phyloP scores from a whole-genome alignment of 2,888 invertebrate species.

The Oconnorella tubifera region DNA sequence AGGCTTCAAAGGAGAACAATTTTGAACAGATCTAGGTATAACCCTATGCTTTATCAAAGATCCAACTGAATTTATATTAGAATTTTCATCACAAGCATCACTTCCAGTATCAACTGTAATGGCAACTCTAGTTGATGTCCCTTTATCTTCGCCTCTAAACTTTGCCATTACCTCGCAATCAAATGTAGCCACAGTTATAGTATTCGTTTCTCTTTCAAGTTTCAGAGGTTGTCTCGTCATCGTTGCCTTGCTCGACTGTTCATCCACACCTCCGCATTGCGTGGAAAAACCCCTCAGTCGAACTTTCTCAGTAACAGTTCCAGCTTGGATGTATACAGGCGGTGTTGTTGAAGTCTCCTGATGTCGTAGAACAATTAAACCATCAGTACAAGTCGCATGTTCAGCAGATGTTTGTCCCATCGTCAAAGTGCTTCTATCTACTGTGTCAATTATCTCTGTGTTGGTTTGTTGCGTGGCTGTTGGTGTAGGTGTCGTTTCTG shows the following conservation, averaged over 20 bases:
- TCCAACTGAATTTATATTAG: no score
- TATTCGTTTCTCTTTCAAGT: conserved; percentile 15
- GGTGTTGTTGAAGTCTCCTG: conserved; percentile 10
- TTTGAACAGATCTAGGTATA: no score
- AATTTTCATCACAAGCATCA: no score
- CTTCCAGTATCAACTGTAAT: not conserved
- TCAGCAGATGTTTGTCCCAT: not conserved
- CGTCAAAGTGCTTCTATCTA: conserved; percentile 11
- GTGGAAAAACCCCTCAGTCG: not conserved
- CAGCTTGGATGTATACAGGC: not conserved
- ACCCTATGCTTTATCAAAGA: no score
- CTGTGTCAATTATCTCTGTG: conserved; percentile 3
- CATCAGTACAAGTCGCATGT: not conserved
- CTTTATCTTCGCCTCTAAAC: conserved; percentile 3
- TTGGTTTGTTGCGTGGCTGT: conserved; percentile 10
- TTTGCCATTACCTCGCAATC: conserved; percentile 12
- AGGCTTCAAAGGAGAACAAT: no score
- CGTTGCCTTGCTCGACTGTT: conserved; percentile 5
- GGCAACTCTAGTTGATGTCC: not conserved
- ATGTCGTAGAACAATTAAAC: conserved; percentile 3
- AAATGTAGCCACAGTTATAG: conserved; percentile 7
- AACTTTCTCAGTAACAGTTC: not conserved
- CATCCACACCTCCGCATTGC: not conserved
- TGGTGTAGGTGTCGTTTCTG: conserved; percentile 6
- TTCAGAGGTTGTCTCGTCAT: conserved; percentile 8